These are phyloP conservation scores for Saiga tatarica DNA, from an alignment of 2,113 vertebrate genomes.

Conservation along the genomic window DNA sequence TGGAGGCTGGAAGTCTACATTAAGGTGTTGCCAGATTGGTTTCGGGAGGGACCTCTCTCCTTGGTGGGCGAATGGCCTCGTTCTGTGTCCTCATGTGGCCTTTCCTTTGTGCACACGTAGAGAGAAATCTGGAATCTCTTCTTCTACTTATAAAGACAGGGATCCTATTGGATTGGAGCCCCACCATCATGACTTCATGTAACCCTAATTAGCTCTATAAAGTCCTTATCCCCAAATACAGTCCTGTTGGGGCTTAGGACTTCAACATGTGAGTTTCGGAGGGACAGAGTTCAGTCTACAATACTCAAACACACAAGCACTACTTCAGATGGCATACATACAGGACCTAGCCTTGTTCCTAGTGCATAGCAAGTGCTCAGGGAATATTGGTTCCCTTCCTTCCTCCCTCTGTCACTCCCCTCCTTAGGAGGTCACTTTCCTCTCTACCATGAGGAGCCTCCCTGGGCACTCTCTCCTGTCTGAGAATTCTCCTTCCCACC, in stretches of 20 bases:
- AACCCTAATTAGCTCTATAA: background rate
- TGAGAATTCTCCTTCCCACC: background rate
- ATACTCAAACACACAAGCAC: background rate
- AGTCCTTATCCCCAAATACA: background rate
- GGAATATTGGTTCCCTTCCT: background rate
- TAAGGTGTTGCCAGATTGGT: background rate
- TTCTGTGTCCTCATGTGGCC: background rate
- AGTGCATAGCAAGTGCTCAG: accelerated
- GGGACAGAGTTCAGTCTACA: background rate
- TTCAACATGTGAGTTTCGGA: background rate
- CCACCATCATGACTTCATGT: background rate
- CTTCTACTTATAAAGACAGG: background rate
- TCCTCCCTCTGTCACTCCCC: too few relatives aligned
- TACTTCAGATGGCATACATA: background rate
- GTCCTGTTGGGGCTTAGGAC: background rate
- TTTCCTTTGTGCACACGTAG: background rate
- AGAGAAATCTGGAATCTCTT: background rate
- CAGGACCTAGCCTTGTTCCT: background rate
- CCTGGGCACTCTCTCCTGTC: background rate
- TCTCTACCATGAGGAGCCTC: background rate
- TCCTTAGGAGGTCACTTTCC: background rate
- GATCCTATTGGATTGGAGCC: background rate
- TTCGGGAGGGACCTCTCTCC: background rate
- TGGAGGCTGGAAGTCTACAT: background rate
- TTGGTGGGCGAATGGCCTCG: accelerated